Evolutionary conservation across 2,113 vertebrate genomes (phyloP), one percentile per base, ranked within the genome.

Genomic region (Centropus unirufus): DNA sequence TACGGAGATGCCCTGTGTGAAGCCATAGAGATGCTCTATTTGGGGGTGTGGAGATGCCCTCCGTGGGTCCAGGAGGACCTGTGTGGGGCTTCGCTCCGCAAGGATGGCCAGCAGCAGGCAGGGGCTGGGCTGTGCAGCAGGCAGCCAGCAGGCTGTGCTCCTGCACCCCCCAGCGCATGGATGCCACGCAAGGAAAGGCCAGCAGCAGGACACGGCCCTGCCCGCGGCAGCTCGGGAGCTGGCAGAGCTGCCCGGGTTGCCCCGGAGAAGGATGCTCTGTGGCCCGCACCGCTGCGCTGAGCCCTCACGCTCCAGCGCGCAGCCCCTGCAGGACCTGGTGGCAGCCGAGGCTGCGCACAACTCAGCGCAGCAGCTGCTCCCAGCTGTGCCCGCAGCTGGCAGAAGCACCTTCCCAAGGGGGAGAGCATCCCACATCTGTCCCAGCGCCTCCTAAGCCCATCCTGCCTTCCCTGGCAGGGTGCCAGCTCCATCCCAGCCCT

Each of bases 131-230:
- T 26, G 70, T 62, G 70, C 89, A 26, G 85, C 18, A 29, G 22
- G 69, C 89, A 77, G 64, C 72, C 90, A 55, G 88, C 91, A 95
- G 92, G 91, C 89, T 92, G 92, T 93, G 93, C 91, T 92, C 75
- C 93, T 83, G 83, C 79, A 70, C 30, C 52, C 92, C 87, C 8
- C 47, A 62, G 83, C 61, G 0, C 52, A 5, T 14, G 8, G 34
- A 0, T 39, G 66, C 4, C 66, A 3, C 10, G 17, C 29, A 2
- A 12, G 42, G 32, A 55, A 27, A 23, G 39, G 79, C 83, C 63
- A 14, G 52, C 78, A 3, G n/a, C 36, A 2, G 55, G 83, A 15
- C 80, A 14, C 8, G 6, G 72, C 29, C 5, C 57, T 1, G 26
- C 20, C 52, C 2, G 24, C 1, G 8, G 34, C 26, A 2, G 54